Evolutionary conservation across 2,797 vertebrate species (phyloP), one percentile per base, ranked within the genome.

Genomic region (Phalloptychus januarius): DNA sequence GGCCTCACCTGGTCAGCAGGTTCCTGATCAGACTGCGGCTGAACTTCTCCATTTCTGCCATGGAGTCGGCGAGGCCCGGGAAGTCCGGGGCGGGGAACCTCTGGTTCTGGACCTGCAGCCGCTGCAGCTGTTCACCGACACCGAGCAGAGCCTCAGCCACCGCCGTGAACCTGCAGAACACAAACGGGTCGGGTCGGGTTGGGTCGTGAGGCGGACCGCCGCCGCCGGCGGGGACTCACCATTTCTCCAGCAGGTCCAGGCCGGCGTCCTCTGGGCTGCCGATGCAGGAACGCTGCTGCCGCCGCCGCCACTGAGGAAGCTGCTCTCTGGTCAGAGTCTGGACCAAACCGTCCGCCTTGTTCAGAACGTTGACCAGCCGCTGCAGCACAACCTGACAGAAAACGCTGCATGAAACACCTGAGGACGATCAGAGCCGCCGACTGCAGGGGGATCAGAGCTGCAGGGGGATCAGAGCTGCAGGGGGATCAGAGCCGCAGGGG

Each of bases 1-100:
- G 5, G 28, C 44, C 56, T 94, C 89, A 99, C 98, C 96, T 97
- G 88, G 95, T 80, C 65, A 99, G 95, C 40, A 99, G 96, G 16
- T 95, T 96, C 73, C 85, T 94, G 89, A 97, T 95, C 75, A 98
- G 93, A 11, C 0, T 77, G 42, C 91, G 58, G 0, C 93, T 90
- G 11, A 93, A 93, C 0, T 95, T 95, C 79, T 96, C 93, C 0
- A 96, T 83, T 33, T 94, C 88, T 65, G 92, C 92, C 72, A 96
- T 93, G 70, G 95, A 92, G 3, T 92, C 91, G 67, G 95, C 85
- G 28, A 96, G 95, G 87, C 95, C 93, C 50, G 33, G 76, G 61
- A 28, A 11, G 0, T 91, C 71, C 0, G 94, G 91, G 0, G 95
- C 95, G 7, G 92, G 94, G 78, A 94, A 96, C 25, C 97, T 97